Evolutionary conservation across 2,797 vertebrate genomes (phyloP).

Genomic region (Galago senegalensis): DNA sequence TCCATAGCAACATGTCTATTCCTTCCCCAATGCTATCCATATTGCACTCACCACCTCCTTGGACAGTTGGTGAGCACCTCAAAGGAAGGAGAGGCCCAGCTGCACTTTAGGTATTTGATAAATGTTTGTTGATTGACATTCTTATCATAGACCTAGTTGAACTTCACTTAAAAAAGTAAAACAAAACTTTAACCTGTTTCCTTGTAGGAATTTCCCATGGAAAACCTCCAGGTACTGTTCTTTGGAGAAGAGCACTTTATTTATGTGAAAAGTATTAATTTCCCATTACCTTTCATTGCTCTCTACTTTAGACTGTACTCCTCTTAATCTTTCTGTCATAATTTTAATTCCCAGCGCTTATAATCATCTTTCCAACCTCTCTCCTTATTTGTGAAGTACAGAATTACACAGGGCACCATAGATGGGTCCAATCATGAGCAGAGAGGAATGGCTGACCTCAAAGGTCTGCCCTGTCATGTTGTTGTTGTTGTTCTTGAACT

Average conservation of each 20-base stretch:
- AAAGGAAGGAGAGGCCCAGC: not conserved
- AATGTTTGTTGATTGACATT: not conserved
- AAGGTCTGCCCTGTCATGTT: not conserved
- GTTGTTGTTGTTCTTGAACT: not conserved
- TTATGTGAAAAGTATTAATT: not conserved
- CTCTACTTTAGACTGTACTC: not conserved
- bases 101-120: not conserved
- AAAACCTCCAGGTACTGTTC: not conserved
- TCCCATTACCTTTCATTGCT: not conserved
- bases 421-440: not conserved
- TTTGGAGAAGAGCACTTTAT: not conserved
- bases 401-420: not conserved
- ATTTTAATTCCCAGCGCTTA: not conserved
- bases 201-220: not conserved
- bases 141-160: not conserved
- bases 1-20: not conserved
- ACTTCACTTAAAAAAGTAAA: not conserved
- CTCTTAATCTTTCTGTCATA: constrained; percentile 19
- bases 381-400: constrained; percentile 16
- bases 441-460: too few relatives aligned
- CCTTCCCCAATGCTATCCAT: too few relatives aligned
- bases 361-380: not conserved
- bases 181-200: not conserved
- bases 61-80: not conserved
- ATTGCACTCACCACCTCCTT: not conserved